Conservation (phyloP, 1,140 invertebrate species). For the Bathynomus jamesi region DNA sequence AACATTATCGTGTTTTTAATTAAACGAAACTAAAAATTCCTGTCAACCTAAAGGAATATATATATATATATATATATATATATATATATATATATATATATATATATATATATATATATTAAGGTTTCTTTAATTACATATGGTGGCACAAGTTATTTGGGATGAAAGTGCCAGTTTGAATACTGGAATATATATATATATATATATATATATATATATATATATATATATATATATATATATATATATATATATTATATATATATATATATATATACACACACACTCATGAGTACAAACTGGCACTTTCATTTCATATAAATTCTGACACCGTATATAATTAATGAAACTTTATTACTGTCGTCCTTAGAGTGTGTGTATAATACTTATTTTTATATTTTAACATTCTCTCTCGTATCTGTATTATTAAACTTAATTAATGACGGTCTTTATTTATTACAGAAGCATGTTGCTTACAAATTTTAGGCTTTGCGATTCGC, state of each 20-base stretch:
- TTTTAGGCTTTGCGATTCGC: too few species aligned
- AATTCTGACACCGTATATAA: too few species aligned
- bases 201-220: conserved; percentile 8
- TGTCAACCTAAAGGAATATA: neutral
- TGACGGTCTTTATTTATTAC: too few species aligned
- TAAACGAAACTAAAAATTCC: too few species aligned
- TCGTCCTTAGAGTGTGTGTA: too few species aligned
- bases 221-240: conserved; percentile 13
- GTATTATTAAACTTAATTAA: too few species aligned
- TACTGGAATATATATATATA: conserved; percentile 10
- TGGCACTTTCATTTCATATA: neutral
- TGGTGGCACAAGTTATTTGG: neutral
- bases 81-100: conserved; percentile 13
- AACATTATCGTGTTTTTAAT: too few species aligned
- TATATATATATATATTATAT: conserved; percentile 3
- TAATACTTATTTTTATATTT: too few species aligned
- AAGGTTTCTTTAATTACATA: neutral
- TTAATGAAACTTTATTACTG: too few species aligned
- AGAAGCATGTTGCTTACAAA: too few species aligned
- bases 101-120: conserved; percentile 8
- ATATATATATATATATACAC: conserved; percentile 8
- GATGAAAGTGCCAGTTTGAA: too few species aligned
- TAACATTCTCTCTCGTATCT: too few species aligned
- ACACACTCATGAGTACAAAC: neutral
- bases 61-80: conserved; percentile 13